Conservation (phyloP, 2,113 vertebrate species). For the Stigmatopora argus region DNA sequence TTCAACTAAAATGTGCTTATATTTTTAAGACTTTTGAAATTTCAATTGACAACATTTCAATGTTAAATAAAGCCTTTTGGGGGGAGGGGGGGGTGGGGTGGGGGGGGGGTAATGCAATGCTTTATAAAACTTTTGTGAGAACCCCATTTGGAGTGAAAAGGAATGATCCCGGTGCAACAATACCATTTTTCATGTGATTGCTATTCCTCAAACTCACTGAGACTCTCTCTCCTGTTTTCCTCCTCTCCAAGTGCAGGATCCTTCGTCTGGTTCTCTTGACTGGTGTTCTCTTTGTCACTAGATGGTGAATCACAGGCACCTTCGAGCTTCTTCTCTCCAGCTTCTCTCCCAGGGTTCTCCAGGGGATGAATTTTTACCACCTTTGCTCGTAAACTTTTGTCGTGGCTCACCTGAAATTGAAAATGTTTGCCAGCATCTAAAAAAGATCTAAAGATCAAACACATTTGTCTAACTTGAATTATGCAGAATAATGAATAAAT, state of each 20-base stretch:
- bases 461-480: neutral
- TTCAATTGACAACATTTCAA: too few species aligned
- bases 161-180: neutral
- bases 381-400: conserved; percentile 82
- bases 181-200: neutral
- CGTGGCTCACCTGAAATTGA: conserved; percentile 79
- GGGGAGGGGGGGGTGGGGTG: too few species aligned
- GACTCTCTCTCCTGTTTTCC: conserved; percentile 81
- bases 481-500: neutral
- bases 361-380: conserved; percentile 86
- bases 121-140: too few species aligned
- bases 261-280: conserved; percentile 85
- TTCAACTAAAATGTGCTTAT: too few species aligned
- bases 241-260: conserved; percentile 78
- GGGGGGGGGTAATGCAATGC: too few species aligned
- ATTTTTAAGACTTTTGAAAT: too few species aligned
- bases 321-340: conserved; percentile 84
- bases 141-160: too few species aligned
- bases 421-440: conserved; percentile 6
- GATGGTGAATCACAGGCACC: conserved; percentile 93
- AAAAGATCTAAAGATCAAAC: neutral
- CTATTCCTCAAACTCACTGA: conserved; percentile 74
- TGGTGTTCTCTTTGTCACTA: conserved; percentile 95
- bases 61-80: too few species aligned
- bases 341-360: conserved; percentile 78